Evolutionary conservation across 2,888 invertebrate genomes (phyloP).

Genomic region (Apamea monoglypha): DNA sequence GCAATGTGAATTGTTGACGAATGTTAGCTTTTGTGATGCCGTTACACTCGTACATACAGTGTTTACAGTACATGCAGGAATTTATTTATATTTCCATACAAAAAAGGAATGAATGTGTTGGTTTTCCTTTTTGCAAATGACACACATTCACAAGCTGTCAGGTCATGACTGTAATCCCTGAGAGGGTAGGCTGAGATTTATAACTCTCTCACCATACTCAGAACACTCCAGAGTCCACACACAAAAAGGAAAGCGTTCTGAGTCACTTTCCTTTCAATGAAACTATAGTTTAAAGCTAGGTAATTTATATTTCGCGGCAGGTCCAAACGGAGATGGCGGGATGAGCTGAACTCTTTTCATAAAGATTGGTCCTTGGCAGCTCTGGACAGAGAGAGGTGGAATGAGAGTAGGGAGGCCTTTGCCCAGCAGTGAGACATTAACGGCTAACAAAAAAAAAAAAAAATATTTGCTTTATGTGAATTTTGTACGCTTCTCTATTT

Average conservation of each 20-base stretch:
- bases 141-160: constrained; percentile 49
- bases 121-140: constrained; percentile 49
- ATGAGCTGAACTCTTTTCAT: too few species aligned
- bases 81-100: constrained; percentile 49
- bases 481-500: not conserved
- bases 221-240: constrained; percentile 1
- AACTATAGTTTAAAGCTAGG: not conserved
- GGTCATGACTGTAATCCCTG: constrained; percentile 34
- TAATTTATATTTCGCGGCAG: too few species aligned
- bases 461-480: too few species aligned
- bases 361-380: too few species aligned
- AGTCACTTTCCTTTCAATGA: not conserved
- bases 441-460: too few species aligned
- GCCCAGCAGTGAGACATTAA: too few species aligned
- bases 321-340: too few species aligned
- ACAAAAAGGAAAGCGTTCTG: not conserved
- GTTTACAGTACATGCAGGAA: constrained; percentile 35
- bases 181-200: constrained; percentile 40
- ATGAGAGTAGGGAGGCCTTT: too few species aligned
- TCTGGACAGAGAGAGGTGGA: too few species aligned
- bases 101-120: constrained; percentile 47
- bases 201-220: not conserved
- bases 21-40: constrained; percentile 64
- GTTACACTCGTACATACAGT: constrained; percentile 49
- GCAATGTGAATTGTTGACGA: constrained; percentile 75